These are phyloP conservation scores for Protobothrops flavoviridis DNA, from an alignment of 2,113 vertebrate species.

Conservation along the genomic window DNA sequence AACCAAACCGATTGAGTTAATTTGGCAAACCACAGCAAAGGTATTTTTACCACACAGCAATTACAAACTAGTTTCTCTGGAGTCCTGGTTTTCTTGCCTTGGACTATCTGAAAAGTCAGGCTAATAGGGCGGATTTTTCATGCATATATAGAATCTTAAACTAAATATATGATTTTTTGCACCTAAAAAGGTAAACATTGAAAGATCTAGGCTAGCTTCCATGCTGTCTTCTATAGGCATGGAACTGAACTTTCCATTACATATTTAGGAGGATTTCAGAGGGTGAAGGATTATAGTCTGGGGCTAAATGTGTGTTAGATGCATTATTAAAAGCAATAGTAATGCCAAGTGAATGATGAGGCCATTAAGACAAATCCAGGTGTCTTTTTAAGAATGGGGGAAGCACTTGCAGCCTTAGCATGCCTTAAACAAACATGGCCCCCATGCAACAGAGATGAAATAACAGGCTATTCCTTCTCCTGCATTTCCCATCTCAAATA, in stretches of 20 bases:
- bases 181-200: background rate
- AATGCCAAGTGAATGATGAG: background rate
- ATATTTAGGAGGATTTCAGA: background rate
- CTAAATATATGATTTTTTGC: background rate
- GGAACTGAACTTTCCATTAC: background rate
- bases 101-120: background rate
- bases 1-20: background rate
- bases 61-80: background rate
- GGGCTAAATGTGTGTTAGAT: background rate
- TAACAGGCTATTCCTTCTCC: background rate
- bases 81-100: background rate
- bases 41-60: background rate
- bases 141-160: background rate
- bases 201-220: background rate
- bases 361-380: background rate
- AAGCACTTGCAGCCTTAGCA: background rate
- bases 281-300: background rate
- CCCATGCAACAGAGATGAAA: background rate
- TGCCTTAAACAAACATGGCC: background rate
- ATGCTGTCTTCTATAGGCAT: background rate
- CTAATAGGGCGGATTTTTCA: background rate
- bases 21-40: background rate
- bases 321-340: background rate
- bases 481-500: background rate
- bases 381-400: background rate